A percentile compares a stretch with the other conserved stretches of the same genome.
Conservation (phyloP, 2,797 vertebrate genomes). For the Myotis pilosus region DNA sequence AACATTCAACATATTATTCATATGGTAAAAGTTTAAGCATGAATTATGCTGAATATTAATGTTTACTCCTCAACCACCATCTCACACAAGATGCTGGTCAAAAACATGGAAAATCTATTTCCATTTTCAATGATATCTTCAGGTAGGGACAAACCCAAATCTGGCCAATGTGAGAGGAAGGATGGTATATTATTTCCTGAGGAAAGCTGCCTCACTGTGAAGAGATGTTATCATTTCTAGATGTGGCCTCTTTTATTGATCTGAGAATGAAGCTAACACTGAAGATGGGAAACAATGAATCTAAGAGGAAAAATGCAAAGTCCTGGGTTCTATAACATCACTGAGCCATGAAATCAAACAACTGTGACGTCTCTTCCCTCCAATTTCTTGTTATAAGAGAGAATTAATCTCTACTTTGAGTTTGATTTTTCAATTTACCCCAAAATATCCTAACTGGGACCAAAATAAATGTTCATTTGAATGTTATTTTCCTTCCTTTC, state of each 20-base stretch:
- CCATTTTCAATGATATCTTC: not conserved
- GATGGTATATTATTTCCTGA: not conserved
- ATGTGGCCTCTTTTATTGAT: not conserved
- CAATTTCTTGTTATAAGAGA: not conserved
- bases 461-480: conserved; percentile 14
- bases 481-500: not conserved
- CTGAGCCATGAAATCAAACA: not conserved
- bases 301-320: not conserved
- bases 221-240: not conserved
- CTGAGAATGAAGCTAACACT: not conserved
- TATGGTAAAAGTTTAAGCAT: not conserved
- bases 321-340: not conserved
- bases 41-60: not conserved
- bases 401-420: not conserved
- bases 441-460: not conserved
- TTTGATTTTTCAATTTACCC: not conserved
- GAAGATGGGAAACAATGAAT: not conserved
- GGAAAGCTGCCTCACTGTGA: not conserved
- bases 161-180: not conserved
- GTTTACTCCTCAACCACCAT: not conserved
- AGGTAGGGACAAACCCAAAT: not conserved
- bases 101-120: not conserved
- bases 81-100: not conserved
- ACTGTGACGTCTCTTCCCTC: not conserved
- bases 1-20: not conserved